Evolutionary conservation across 2,797 vertebrate species (phyloP), one percentile per base, ranked within the genome.

Genomic region (Crenichthys baileyi): DNA sequence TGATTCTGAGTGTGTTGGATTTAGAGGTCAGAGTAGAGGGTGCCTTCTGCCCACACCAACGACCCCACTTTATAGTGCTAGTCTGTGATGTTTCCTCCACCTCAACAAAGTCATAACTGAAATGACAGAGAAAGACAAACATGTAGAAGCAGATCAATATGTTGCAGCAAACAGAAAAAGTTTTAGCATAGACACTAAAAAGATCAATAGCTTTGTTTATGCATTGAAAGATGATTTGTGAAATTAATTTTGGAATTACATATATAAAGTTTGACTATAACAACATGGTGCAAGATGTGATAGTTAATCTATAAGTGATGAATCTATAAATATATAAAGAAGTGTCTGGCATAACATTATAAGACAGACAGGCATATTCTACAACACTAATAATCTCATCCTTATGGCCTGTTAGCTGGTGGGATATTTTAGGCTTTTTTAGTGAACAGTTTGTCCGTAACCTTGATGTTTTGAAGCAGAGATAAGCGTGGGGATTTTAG

Each of bases 31-130:
- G 95, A 85, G 95, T 96, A n/a, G 96, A 95, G 51, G 98, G 98
- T 8, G 93, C 90, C 77, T 96, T 97, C 85, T 97, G 96, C 41
- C 98, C 98, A 79, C 98, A 99, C 98, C 98, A 99, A 26, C 97
- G 95, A 50, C 98, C 98, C 96, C 97, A 96, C 87, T 97, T 96
- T 80, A 99, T 93, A 0, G 96, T 97, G 82, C 96, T 97, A 74
- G 95, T 97, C 93, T 98, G 96, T 0, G 96, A 97, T 56, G 96
- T 82, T 86, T 99, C 98, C 93, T 98, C 98, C 88, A 98, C 97
- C 93, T 98, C 97, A 91, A 99, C 96, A 92, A 97, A 99, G 92
- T 99, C 98, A 91, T 99, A 99, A 91, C 98, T 99, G 88, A 44
- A 70, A 85, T 1, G 73, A 74, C 51, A 72, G 51, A 60, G 18